Percentiles rank a stretch among this genome's conserved stretches.
Conservation (phyloP, 1,140 invertebrate genomes). For the Aphaenogaster rudis region DNA sequence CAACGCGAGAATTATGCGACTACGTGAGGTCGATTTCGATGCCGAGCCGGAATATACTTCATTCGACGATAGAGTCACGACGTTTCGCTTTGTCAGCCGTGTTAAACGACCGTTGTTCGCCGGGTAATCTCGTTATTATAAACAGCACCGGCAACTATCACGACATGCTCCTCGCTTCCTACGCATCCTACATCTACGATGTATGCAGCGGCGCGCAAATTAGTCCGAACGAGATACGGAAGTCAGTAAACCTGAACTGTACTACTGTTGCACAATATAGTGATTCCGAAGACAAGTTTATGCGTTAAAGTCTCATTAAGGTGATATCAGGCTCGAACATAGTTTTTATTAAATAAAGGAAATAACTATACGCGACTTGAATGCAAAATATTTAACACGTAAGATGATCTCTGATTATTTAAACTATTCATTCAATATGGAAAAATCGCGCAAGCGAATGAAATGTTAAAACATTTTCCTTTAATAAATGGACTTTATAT, state of each 20-base stretch:
- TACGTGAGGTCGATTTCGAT: conserved; percentile 62
- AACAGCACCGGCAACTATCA: conserved; percentile 52
- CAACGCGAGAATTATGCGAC: conserved; percentile 60
- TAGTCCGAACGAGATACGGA: conserved; percentile 47
- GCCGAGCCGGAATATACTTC: conserved; percentile 37
- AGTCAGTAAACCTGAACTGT: conserved; percentile 40
- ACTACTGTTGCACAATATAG: conserved; percentile 16
- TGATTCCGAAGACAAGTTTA: conserved; percentile 51
- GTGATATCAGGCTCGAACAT: background rate
- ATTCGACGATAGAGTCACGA: conserved; percentile 59
- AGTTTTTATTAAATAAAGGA: background rate
- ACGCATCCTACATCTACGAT: conserved; percentile 19
- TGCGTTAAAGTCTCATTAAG: conserved; percentile 47
- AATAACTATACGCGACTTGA: background rate
- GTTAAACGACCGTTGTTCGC: conserved; percentile 48
- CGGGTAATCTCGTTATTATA: conserved; percentile 61
- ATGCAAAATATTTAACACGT: background rate
- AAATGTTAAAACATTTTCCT: background rate
- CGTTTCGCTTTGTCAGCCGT: conserved; percentile 56
- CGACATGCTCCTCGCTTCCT: conserved; percentile 10
- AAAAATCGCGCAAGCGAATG: background rate
- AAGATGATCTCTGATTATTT: background rate
- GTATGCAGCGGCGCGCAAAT: conserved; percentile 52
- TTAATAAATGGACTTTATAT: background rate
- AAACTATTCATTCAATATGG: background rate